Base-by-base conservation (phyloP, 37 sponge, comb jelly and placozoan species). In the Cliona cf. orientalis region DNA sequence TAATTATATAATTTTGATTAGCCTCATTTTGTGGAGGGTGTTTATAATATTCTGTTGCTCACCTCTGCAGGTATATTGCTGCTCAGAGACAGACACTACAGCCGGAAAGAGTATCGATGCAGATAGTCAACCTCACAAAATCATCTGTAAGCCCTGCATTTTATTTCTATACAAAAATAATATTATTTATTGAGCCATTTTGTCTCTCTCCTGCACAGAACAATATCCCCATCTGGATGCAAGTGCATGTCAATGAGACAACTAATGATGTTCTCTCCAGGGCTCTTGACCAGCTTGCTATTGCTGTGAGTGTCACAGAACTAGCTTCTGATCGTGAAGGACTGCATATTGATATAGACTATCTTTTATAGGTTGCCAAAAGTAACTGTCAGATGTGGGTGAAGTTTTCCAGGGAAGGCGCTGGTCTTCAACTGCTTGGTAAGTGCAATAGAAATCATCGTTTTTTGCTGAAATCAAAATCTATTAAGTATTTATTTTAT, bases 341-440 rank as follows among this genome's bases (percentile, higher is more conserved):
- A 5, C 17, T 61, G 22, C 26, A n/a, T 61, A 22, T 61, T 61
- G 17, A n/a, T n/a, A 22, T n/a, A 36, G 41, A 37, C 11, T 23
- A 7, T 35, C 38, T 67, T 7, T 23, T 28, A 9, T 46, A 91
- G 87, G 81, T 80, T 31, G 71, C 78, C 3, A 38, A 40, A 6
- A 17, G 40, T 19, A 82, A 86, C 53, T 91, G 87, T 39, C 87
- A 91, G 70, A 31, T 91, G 26, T 85, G 76, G 75, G 91, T 82
- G 1, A 91, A 91, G 36, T 34, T 77, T 38, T 66, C 87, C 26
- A 86, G 72, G 35, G 87, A 86, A 56, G 91, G 86, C 28, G 39
- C 58, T 57, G 79, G 71, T 3, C 31, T 65, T 32, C 46, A 42
- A 0, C 71, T 90, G 0, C 14, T 72, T 57, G 90, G 90, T 90